Percentiles rank a stretch among this genome's conserved stretches.
Conservation (phyloP, 2,797 vertebrate species). For the Chrosomus eos region DNA sequence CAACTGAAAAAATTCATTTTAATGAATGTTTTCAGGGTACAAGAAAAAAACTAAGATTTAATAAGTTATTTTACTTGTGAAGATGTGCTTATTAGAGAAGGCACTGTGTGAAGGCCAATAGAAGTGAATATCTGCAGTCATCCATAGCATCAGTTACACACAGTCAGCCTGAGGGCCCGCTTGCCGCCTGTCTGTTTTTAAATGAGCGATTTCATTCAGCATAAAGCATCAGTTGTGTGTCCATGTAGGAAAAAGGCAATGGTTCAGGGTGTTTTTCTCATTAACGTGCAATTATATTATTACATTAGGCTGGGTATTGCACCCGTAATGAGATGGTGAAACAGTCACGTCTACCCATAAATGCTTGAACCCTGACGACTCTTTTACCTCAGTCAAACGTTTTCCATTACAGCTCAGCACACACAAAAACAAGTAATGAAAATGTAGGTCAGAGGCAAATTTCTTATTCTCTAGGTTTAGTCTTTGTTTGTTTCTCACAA, state of each 20-base stretch:
- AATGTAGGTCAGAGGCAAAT: background rate
- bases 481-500: background rate
- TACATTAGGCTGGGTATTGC: constrained; percentile 27
- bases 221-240: constrained; percentile 67
- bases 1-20: background rate
- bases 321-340: constrained; percentile 17
- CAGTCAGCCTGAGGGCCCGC: background rate
- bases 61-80: background rate
- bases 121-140: background rate
- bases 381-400: background rate
- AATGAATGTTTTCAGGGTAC: background rate
- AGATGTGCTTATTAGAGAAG: background rate
- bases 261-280: constrained; percentile 21
- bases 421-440: background rate
- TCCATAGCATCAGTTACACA: background rate
- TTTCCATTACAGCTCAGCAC: background rate
- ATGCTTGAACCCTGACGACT: background rate
- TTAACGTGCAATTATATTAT: constrained; percentile 31
- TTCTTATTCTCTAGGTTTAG: background rate
- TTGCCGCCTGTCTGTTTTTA: constrained; percentile 45
- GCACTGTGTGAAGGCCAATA: background rate
- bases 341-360: background rate
- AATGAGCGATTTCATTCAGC: constrained; percentile 67
- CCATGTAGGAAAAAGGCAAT: constrained; percentile 49
- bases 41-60: background rate